Evolutionary conservation across 2,888 invertebrate genomes (phyloP), one percentile per base, ranked within the genome.

Genomic region (Hyposoter dolosus): DNA sequence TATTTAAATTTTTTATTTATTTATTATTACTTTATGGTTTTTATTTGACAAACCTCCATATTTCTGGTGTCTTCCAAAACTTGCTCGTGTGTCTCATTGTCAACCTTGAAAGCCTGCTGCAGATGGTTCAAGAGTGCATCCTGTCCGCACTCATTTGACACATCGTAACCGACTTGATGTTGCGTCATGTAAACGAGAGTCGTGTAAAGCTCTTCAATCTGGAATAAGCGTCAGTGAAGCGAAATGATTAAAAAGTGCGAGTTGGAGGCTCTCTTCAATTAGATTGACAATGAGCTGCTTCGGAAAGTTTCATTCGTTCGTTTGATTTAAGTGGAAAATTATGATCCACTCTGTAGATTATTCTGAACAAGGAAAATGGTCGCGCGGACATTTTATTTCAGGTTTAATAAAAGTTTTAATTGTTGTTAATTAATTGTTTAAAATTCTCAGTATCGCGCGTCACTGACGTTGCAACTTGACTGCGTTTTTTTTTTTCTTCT

Each of bases 141-240:
- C 92, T 96, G 96, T 43, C 96, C 96, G 53, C 97, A 96, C 89
- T 97, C 97, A 84, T 96, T 96, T 53, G 95, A 95, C 89, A 96
- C 96, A 93, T 97, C 97, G 94, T 97, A 97, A 83, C 98, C 98
- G 91, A 98, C 96, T 94, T 97, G 97, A 94, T 98, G 97, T 85
- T 97, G 95, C 85, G 97, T 97, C 95, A 98, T 97, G 93, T 97
- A 98, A 84, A 98, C 94, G 84, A 98, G 95, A 94, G 98, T 98
- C 91, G 97, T 95, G 93, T 98, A 98, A 28, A 98, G 95, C 94
- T 98, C 98, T 93, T 98, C 98, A 91, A 98, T 96, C 97, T 98
- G 95, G 50, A 94, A 93, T 40, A 71, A 78, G 12, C 66, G 68
- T 77, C 40, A 53, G 76, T 56, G 74, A 78, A 68, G 83, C 77